These are phyloP conservation scores for Cirrhinus mrigala DNA, from an alignment of 2,797 vertebrate species.

Conservation along the genomic window DNA sequence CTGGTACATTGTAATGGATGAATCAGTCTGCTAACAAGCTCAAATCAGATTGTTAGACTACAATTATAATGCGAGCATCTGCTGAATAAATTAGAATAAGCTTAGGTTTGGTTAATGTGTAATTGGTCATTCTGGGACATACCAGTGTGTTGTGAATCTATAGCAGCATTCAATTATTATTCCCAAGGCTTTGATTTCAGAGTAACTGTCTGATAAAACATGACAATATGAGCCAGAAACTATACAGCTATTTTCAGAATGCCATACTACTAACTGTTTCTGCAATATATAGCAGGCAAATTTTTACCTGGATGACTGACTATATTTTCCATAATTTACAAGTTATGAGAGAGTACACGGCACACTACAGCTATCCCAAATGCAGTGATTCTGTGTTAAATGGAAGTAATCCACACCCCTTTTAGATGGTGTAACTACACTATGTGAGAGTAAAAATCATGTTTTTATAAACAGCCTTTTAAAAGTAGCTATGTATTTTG, in stretches of 20 bases:
- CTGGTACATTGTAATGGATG: slow-evolving; percentile 21
- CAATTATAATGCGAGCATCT: slow-evolving; percentile 38
- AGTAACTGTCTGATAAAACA: too few relatives aligned
- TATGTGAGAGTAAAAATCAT: not conserved
- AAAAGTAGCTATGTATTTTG: not conserved
- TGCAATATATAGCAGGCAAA: not conserved
- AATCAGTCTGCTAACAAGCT: slow-evolving; percentile 32
- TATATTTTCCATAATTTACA: not conserved
- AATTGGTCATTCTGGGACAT: slow-evolving; percentile 27
- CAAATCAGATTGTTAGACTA: slow-evolving; percentile 25
- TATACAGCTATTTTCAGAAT: not conserved
- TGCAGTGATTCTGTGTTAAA: not conserved
- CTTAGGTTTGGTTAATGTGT: slow-evolving; percentile 28
- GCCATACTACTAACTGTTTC: not conserved
- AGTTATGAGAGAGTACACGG: not conserved
- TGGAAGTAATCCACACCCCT: not conserved
- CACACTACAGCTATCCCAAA: not conserved
- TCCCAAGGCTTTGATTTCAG: not conserved
- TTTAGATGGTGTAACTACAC: not conserved
- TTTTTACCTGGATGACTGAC: not conserved
- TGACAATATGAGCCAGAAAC: not conserved
- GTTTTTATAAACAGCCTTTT: not conserved
- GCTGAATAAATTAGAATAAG: slow-evolving; percentile 30
- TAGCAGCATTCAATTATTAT: slow-evolving; percentile 5
- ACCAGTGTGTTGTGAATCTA: slow-evolving; percentile 3